A percentile compares a stretch with the other conserved stretches of the same genome.
Evolutionary conservation across 2,797 vertebrate genomes (phyloP).

Genomic region (Mycteria americana): DNA sequence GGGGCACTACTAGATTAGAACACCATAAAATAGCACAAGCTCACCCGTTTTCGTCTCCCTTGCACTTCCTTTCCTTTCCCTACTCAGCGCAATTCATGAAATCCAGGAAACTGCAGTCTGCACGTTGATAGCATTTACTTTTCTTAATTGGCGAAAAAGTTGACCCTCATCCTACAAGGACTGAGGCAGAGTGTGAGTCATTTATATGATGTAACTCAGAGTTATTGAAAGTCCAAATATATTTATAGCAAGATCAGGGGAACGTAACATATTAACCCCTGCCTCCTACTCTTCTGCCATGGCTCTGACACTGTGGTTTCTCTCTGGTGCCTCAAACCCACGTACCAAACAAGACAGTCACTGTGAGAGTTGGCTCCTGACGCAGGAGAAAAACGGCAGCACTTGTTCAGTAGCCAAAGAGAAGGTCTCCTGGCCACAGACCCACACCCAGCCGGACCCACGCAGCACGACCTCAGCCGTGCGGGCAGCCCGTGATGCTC

Average conservation of each 20-base stretch:
- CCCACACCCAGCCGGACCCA: rapidly evolving
- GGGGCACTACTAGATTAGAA: background rate
- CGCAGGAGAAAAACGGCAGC: background rate
- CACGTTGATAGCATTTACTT: background rate
- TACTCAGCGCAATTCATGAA: background rate
- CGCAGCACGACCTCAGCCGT: rapidly evolving
- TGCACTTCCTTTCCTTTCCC: background rate
- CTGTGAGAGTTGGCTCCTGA: background rate
- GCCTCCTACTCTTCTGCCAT: background rate
- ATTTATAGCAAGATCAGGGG: background rate
- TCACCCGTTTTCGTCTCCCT: background rate
- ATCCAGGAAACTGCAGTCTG: background rate
- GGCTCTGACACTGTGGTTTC: background rate
- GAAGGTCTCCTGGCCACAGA: background rate
- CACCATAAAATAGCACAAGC: background rate
- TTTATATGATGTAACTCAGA: background rate
- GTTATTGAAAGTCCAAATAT: background rate
- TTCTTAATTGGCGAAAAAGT: background rate
- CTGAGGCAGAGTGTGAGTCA: background rate
- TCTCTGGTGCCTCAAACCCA: background rate
- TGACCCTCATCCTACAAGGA: background rate
- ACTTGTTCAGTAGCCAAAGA: background rate
- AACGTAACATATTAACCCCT: background rate
- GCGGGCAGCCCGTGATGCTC: background rate
- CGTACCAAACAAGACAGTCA: background rate